phyloP scores from a whole-genome alignment of 2,888 invertebrate genomes.

The Lysandra bellargus region DNA sequence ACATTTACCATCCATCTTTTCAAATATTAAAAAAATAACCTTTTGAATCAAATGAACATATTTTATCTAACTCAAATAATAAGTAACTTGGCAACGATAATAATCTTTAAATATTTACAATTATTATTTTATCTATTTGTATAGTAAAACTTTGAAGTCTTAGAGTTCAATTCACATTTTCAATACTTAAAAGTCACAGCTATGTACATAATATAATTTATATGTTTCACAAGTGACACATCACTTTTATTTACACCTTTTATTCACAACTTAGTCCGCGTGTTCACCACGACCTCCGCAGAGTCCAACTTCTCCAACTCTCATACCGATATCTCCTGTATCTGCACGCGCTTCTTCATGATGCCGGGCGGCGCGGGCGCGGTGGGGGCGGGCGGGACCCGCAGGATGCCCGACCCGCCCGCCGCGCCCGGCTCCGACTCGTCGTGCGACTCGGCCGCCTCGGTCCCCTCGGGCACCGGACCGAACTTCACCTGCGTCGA shows the following conservation, averaged over 20 bases:
- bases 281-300: slow-evolving; percentile 69
- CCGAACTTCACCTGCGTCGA: slow-evolving; percentile 77
- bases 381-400: slow-evolving; percentile 64
- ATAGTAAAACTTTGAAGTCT: slow-evolving; percentile 38
- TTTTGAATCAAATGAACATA: not conserved
- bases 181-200: slow-evolving; percentile 37
- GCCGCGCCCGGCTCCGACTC: slow-evolving; percentile 69
- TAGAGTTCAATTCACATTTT: slow-evolving; percentile 37
- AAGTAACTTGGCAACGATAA: slow-evolving; percentile 41
- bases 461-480: slow-evolving; percentile 65
- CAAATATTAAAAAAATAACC: not conserved
- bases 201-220: slow-evolving; percentile 46
- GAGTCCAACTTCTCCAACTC: slow-evolving; percentile 62
- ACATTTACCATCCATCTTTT: not conserved
- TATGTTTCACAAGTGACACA: not conserved
- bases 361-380: slow-evolving; percentile 86
- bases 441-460: slow-evolving; percentile 66
- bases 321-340: slow-evolving; percentile 95
- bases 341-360: slow-evolving; percentile 94
- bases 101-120: slow-evolving; percentile 51
- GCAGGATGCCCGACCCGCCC: slow-evolving; percentile 71
- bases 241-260: slow-evolving; percentile 44
- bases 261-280: slow-evolving; percentile 72
- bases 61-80: not conserved
- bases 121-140: slow-evolving; percentile 44